These are phyloP conservation scores for Phalacrocorax brasilianus DNA, from an alignment of 2,113 vertebrate species.

Conservation along the genomic window DNA sequence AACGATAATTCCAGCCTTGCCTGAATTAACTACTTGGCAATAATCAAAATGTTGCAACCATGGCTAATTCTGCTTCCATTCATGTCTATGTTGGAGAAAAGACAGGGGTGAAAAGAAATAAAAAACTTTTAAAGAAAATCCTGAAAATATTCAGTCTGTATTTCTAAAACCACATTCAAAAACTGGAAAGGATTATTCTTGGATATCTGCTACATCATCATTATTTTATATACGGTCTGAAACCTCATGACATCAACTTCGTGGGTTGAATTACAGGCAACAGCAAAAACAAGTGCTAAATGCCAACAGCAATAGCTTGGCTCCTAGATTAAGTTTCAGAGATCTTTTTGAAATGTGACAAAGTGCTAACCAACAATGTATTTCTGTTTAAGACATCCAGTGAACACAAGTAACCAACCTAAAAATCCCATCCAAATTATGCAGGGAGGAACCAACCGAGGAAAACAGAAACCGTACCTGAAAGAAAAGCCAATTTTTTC, in stretches of 20 bases:
- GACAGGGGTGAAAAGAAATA: not conserved
- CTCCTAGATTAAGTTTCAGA: not conserved
- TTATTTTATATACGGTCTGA: not conserved
- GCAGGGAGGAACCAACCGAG: not conserved
- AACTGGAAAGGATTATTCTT: not conserved
- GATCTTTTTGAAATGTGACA: not conserved
- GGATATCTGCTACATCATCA: not conserved
- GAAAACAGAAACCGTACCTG: conserved; percentile 80
- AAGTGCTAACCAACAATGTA: not conserved
- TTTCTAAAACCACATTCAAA: not conserved
- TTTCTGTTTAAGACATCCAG: not conserved
- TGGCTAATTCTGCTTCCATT: not conserved
- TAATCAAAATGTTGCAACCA: not conserved
- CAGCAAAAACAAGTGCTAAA: not conserved
- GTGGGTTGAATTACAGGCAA: not conserved
- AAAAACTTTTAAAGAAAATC: not conserved
- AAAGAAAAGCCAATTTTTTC: conserved; percentile 96
- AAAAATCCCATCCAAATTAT: not conserved
- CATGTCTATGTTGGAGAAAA: not conserved
- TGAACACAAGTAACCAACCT: not conserved
- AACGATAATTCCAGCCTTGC: not conserved
- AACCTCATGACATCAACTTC: not conserved
- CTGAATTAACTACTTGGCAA: not conserved
- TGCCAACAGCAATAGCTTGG: not conserved
- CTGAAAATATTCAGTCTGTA: not conserved